These are phyloP conservation scores for Dasypus novemcinctus DNA, from an alignment of 2,113 vertebrate genomes.

Conservation along the genomic window DNA sequence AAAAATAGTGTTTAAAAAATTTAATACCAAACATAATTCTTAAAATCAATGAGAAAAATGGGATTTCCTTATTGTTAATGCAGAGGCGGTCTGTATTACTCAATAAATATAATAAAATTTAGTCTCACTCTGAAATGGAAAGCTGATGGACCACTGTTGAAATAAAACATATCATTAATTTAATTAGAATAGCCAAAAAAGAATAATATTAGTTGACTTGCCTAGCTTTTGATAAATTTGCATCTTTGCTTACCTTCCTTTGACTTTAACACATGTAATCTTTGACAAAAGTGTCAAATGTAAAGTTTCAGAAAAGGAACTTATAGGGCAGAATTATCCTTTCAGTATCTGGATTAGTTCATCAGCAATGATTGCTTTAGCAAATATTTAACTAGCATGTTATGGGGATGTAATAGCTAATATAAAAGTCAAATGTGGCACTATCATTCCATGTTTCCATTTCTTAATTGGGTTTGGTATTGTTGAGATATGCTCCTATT, in stretches of 20 bases:
- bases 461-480: background rate
- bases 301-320: background rate
- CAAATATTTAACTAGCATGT: background rate
- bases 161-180: background rate
- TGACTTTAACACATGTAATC: background rate
- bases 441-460: background rate
- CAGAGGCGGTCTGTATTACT: background rate
- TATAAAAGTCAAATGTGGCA: background rate
- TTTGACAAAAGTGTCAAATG: background rate
- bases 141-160: background rate
- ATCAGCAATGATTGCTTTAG: background rate
- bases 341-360: background rate
- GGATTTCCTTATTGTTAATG: background rate
- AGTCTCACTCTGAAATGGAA: background rate
- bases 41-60: constrained; percentile 14
- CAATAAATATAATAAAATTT: background rate
- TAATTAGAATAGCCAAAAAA: background rate
- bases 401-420: background rate
- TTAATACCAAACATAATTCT: background rate
- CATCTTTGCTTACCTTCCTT: background rate
- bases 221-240: background rate
- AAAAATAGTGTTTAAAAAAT: background rate
- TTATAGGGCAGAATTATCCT: background rate
- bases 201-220: background rate
- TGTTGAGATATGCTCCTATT: background rate